Percentiles rank a stretch among this genome's conserved stretches.
Conservation (phyloP, 2,113 vertebrate genomes). For the Puffinus mauretanicus region DNA sequence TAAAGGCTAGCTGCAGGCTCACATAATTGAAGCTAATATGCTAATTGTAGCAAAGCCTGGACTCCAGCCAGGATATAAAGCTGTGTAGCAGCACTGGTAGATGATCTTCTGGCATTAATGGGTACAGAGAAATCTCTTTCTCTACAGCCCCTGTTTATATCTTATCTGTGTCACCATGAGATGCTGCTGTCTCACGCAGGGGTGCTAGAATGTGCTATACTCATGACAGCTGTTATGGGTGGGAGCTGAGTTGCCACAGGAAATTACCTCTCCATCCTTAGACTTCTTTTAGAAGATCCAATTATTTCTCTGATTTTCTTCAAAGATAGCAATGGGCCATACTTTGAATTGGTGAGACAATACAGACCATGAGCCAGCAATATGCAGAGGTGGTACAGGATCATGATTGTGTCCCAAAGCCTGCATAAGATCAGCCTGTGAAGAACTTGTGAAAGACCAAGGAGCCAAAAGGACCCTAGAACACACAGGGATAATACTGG, state of each 20-base stretch:
- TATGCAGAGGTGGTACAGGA: not conserved
- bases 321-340: not conserved
- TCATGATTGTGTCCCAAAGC: not conserved
- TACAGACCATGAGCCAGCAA: not conserved
- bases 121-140: not conserved
- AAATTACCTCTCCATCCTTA: not conserved
- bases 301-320: not conserved
- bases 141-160: not conserved
- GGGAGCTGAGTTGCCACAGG: not conserved
- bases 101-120: not conserved
- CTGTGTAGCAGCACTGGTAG: not conserved
- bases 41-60: conserved; percentile 14
- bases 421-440: not conserved
- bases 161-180: not conserved
- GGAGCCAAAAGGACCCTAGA: not conserved
- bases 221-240: not conserved
- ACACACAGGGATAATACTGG: not conserved
- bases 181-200: not conserved
- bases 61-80: not conserved
- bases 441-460: not conserved
- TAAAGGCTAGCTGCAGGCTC: not conserved
- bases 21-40: conserved; percentile 8
- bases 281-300: not conserved
- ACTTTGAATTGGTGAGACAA: not conserved
- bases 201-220: not conserved